Percentiles rank a stretch among this genome's conserved stretches.
These are phyloP conservation scores for Atethmia centrago DNA, from an alignment of 2,888 invertebrate species.

Conservation along the genomic window DNA sequence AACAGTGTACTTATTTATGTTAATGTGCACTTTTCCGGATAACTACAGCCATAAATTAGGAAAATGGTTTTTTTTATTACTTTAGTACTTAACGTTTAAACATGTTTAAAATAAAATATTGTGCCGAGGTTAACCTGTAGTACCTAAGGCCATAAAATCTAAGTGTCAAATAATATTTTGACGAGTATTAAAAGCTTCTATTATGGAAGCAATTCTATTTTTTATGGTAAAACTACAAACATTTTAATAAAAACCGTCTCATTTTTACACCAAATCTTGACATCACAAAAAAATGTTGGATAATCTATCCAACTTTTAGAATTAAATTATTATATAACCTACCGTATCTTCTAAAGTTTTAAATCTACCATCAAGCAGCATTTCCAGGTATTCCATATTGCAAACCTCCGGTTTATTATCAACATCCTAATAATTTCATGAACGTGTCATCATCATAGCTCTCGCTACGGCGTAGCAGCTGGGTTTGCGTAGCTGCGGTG, in stretches of 20 bases:
- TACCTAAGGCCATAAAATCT: background rate
- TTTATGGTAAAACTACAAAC: too few species aligned
- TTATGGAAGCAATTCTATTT: background rate
- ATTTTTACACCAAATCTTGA: background rate
- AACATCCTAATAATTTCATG: conserved; percentile 43
- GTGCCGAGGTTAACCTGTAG: background rate
- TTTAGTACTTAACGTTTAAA: conserved; percentile 20
- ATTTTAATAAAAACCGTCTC: too few species aligned
- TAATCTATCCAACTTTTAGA: too few species aligned
- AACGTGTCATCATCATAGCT: conserved; percentile 46
- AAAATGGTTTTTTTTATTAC: conserved; percentile 34
- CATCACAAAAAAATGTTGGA: too few species aligned
- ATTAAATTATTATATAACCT: background rate
- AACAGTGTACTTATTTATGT: conserved; percentile 26
- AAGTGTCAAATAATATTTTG: background rate
- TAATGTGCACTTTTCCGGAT: conserved; percentile 31
- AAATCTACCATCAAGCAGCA: background rate
- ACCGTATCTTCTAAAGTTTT: background rate
- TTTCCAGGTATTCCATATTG: conserved; percentile 4
- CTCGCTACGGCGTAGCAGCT: conserved; percentile 55
- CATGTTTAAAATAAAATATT: conserved; percentile 17
- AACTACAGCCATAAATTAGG: conserved; percentile 27
- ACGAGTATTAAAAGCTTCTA: background rate
- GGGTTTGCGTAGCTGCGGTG: conserved; percentile 48
- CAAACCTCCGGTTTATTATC: conserved; percentile 22